These are phyloP conservation scores for Drosophila azteca DNA, from an alignment of 1,140 invertebrate genomes.

Conservation along the genomic window DNA sequence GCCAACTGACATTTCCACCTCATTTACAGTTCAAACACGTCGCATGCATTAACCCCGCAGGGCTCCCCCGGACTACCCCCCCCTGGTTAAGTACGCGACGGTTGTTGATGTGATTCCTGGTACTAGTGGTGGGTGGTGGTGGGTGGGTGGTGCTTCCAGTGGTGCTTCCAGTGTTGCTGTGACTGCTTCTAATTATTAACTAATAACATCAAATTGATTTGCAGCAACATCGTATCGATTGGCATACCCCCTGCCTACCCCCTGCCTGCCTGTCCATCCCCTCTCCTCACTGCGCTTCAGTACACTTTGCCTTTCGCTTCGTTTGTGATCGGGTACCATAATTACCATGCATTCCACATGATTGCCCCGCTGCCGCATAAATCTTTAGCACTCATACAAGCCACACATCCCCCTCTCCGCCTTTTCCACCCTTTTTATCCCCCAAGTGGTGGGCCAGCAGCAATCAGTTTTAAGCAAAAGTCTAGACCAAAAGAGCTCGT, in stretches of 20 bases:
- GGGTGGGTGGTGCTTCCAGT: background rate
- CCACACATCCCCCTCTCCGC: background rate
- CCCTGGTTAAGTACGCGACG: conserved; percentile 69
- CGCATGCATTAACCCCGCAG: conserved; percentile 77
- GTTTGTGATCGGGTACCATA: conserved; percentile 55
- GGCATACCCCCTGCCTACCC: conserved; percentile 9
- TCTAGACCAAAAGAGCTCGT: conserved; percentile 53
- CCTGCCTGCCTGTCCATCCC: background rate
- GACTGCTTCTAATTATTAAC: conserved; percentile 76
- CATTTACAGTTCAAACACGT: conserved; percentile 82
- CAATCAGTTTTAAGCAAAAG: conserved; percentile 72
- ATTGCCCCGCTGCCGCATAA: conserved; percentile 71
- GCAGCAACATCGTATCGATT: conserved; percentile 66
- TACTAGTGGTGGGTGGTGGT: background rate
- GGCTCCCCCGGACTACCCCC: background rate
- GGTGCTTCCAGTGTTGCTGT: conserved; percentile 8
- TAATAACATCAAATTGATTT: conserved; percentile 82
- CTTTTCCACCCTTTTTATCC: background rate
- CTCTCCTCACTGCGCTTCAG: conserved; percentile 17
- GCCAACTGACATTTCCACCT: conserved; percentile 71
- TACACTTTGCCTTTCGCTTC: conserved; percentile 32
- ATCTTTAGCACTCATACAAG: conserved; percentile 54
- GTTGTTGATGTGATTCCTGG: conserved; percentile 40
- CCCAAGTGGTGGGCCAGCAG: conserved; percentile 32
- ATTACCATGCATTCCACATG: conserved; percentile 82